A percentile compares a stretch with the other conserved stretches of the same genome.
phyloP scores from a whole-genome alignment of 2,888 invertebrate genomes.

The Pristionchus exspectatus region DNA sequence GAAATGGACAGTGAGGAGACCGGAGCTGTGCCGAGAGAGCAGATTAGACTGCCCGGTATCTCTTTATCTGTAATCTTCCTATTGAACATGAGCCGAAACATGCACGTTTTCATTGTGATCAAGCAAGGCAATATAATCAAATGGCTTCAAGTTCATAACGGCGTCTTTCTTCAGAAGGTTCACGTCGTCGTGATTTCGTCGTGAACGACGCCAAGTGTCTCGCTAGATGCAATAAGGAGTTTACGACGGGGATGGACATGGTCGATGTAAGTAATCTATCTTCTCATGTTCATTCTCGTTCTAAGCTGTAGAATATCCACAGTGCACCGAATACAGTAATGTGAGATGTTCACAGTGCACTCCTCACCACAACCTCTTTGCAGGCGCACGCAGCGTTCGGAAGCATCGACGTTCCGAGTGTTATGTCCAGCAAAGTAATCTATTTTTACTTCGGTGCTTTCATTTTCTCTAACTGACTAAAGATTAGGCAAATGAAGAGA shows the following conservation, averaged over 20 bases:
- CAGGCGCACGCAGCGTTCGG: constrained; percentile 78
- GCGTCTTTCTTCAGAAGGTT: constrained; percentile 56
- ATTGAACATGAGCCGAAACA: no score
- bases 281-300: not conserved
- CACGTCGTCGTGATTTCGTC: constrained; percentile 67
- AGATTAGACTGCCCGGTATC: constrained; percentile 14
- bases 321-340: not conserved
- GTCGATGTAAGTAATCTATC: constrained; percentile 72
- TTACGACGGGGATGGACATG: constrained; percentile 77
- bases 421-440: constrained; percentile 21
- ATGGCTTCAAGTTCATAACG: no score
- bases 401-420: constrained; percentile 75
- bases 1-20: constrained; percentile 37
- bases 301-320: not conserved
- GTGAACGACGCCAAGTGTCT: constrained; percentile 75
- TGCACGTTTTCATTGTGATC: no score
- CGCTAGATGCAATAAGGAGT: constrained; percentile 73
- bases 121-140: no score
- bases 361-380: not conserved
- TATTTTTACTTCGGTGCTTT: not conserved
- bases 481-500: no score
- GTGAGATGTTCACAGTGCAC: not conserved
- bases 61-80: not conserved
- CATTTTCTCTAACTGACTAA: no score
- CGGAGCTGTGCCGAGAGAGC: constrained; percentile 41